Evolutionary conservation across 2,113 vertebrate species (phyloP).

Genomic region (Lepus americanus): DNA sequence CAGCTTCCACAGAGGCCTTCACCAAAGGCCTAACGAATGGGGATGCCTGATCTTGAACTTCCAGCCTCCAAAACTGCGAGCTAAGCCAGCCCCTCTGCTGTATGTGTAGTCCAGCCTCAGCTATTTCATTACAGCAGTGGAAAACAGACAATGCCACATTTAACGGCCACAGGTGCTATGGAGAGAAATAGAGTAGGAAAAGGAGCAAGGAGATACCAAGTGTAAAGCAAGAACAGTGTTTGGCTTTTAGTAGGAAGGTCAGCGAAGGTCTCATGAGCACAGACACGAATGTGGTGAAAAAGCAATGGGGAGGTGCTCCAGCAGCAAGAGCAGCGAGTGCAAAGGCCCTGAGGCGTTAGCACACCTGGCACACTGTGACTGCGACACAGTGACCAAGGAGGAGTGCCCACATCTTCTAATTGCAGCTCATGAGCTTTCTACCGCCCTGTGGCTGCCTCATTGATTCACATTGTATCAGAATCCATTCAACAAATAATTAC

Average conservation of each 20-base stretch:
- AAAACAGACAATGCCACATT: neutral
- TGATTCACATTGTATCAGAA: slow-evolving; percentile 7
- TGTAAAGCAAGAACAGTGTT: neutral
- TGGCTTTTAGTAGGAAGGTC: neutral
- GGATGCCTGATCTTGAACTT: too few relatives aligned
- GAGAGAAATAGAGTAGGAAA: neutral
- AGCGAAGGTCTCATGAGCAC: neutral
- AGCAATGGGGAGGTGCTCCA: neutral
- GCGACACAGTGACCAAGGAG: neutral
- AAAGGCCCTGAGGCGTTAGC: neutral
- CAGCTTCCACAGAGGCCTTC: too few relatives aligned
- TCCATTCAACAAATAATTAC: slow-evolving; percentile 50
- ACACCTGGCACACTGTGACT: neutral
- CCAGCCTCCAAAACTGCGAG: too few relatives aligned
- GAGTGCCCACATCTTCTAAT: neutral
- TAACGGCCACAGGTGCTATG: neutral
- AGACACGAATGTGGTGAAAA: neutral
- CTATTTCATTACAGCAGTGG: too few relatives aligned
- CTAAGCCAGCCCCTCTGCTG: too few relatives aligned
- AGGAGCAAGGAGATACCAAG: neutral
- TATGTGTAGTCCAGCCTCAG: too few relatives aligned
- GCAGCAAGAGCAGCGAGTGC: neutral
- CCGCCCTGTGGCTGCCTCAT: neutral
- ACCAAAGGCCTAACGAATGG: too few relatives aligned
- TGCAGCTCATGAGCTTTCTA: neutral